phyloP scores from a whole-genome alignment of 1,140 invertebrate species.

The Oryctes rhinoceros region DNA sequence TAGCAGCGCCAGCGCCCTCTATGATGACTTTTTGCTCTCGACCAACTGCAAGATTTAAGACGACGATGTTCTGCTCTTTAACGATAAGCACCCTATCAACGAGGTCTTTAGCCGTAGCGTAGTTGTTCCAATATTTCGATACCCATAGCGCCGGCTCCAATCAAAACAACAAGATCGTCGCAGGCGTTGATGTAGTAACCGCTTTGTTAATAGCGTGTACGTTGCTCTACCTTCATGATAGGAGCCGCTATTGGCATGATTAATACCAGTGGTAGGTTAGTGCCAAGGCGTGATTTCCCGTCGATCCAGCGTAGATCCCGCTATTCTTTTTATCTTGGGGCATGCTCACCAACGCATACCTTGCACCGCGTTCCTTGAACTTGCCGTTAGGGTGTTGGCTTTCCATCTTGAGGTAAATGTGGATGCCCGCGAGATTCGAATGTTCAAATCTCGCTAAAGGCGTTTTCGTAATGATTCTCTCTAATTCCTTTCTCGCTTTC shows the following conservation, averaged over 20 bases:
- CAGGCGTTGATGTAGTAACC: slow-evolving; percentile 55
- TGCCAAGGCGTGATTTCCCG: slow-evolving; percentile 80
- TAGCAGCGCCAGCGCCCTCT: slow-evolving; percentile 76
- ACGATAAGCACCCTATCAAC: slow-evolving; percentile 67
- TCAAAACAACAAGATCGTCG: slow-evolving; percentile 90
- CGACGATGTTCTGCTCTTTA: slow-evolving; percentile 62
- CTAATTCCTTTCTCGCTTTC: neutral
- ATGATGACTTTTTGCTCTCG: slow-evolving; percentile 77
- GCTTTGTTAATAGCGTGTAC: slow-evolving; percentile 77
- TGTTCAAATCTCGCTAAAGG: slow-evolving; percentile 62
- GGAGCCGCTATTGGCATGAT: slow-evolving; percentile 79
- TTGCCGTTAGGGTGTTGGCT: slow-evolving; percentile 76
- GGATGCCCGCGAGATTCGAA: slow-evolving; percentile 67
- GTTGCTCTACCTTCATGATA: slow-evolving; percentile 78
- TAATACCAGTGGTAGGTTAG: slow-evolving; percentile 79
- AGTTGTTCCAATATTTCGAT: slow-evolving; percentile 91
- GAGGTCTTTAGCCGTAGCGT: slow-evolving; percentile 65
- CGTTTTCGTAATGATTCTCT: neutral
- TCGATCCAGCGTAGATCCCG: slow-evolving; percentile 80
- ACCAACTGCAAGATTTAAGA: slow-evolving; percentile 66
- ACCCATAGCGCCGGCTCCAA: slow-evolving; percentile 92
- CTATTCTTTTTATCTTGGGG: slow-evolving; percentile 67
- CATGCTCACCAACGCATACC: slow-evolving; percentile 74
- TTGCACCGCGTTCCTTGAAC: slow-evolving; percentile 82
- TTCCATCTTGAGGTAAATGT: slow-evolving; percentile 78